Evolutionary conservation across 2,113 vertebrate genomes (phyloP), one percentile per base, ranked within the genome.

Genomic region (Andinoacara biseriatus): DNA sequence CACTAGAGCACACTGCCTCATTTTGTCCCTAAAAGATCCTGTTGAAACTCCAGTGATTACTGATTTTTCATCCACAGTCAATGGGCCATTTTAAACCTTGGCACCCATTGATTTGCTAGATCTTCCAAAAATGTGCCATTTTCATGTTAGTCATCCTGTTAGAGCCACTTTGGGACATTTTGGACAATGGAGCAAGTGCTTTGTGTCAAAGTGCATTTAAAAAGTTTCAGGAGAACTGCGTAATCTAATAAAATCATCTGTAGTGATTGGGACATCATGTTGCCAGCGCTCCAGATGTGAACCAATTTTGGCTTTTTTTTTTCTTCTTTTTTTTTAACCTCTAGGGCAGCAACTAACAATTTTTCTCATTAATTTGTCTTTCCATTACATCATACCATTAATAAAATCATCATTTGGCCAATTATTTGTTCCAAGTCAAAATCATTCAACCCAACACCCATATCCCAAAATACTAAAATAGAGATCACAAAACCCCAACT

Each of bases 401-500:
- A 58, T 69, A 31, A 57, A 57, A 17, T 22, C 10, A 56, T 58
- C 54, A 5, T 11, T 58, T 58, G 17, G 49, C 31, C 43, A 49
- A 69, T 49, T 1, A 52, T 69, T 29, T 52, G 24, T 69, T 69
- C 24, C 3, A 52, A 69, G 24, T 52, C 5, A 5, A 46, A 46
- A 69, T 69, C 15, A 5, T 46, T 17, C 46, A 31, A 31, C 17
- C 65, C 10, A 69, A 49, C 65, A 1, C 24, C 49, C 24, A 20
- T 49, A 6, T 31, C 24, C 24, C 43, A 52, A 31, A 43, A 69
- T 52, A 69, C 49, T 69, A 49, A 49, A 69, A 49, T 29, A 13
- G 15, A 52, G 13, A 52, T 31, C 10, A 3, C 0, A 49, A 17
- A 0, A 52, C 31, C 31, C 1, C 18, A 72, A 72, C 11, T 20